Evolutionary conservation across 2,888 invertebrate genomes (phyloP).

Genomic region (Ischnus inquisitorius): DNA sequence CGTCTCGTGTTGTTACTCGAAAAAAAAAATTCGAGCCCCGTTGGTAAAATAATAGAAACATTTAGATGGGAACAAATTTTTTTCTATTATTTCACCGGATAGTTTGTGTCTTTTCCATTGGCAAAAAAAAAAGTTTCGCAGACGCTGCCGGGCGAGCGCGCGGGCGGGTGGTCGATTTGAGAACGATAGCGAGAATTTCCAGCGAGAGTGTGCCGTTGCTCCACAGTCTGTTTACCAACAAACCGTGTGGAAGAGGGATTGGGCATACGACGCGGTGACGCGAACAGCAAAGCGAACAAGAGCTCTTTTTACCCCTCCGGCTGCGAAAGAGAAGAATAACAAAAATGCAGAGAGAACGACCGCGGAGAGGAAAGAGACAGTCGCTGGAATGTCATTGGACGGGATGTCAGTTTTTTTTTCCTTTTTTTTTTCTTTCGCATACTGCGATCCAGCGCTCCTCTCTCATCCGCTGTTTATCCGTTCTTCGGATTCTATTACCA

Average conservation of each 20-base stretch:
- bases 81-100: neutral
- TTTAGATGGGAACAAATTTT: neutral
- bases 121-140: constrained; percentile 11
- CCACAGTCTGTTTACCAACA: constrained; percentile 54
- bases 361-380: constrained; percentile 15
- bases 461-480: neutral
- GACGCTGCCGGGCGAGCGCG: constrained; percentile 2
- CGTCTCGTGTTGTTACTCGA: neutral
- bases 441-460: constrained; percentile 18
- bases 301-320: neutral
- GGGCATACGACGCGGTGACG: neutral
- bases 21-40: neutral
- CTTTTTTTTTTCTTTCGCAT: constrained; percentile 16
- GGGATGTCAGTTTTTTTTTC: constrained; percentile 29
- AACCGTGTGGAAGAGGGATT: constrained; percentile 37
- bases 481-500: neutral
- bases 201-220: constrained; percentile 16
- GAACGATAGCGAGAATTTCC: neutral
- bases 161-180: constrained; percentile 5
- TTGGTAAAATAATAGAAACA: constrained; percentile 23
- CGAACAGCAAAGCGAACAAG: neutral
- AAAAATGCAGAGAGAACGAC: constrained; percentile 28
- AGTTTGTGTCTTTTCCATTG: neutral
- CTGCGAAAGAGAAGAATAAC: constrained; percentile 1
- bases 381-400: constrained; percentile 32